Evolutionary conservation across 2,113 vertebrate species (phyloP), one percentile per base, ranked within the genome.

Genomic region (Laterallus jamaicensis): DNA sequence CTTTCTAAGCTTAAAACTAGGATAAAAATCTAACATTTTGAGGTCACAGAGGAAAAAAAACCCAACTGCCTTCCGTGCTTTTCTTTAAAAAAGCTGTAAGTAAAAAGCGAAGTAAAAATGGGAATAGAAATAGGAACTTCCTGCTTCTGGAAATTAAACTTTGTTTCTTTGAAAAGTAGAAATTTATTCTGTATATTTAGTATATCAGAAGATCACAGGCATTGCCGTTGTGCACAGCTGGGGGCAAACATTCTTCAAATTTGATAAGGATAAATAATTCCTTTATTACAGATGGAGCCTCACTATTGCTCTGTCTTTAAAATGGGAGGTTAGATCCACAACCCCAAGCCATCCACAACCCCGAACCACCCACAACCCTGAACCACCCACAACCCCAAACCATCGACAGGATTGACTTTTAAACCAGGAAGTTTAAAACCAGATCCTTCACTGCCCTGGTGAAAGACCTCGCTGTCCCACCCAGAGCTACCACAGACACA

Each of bases 21-120:
- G 90, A 56, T 93, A 83, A 92, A 94, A 96, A 69, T 59, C 24
- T 62, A 20, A 8, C 40, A 26, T 89, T 78, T 81, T 5, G 17
- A 82, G 76, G 71, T 59, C 80, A 47, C 4, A 17, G 28, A 32
- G n/a, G 5, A 56, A 73, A 60, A 93, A 73, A 15, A 54, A 8
- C 13, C 0, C 44, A 47, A 47, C 6, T 14, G 3, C 54, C 1
- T 1, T 67, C 21, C 2, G 0, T 47, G 60, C n/a, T 87, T 84
- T 70, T 77, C 56, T 62, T 86, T 49, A 32, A 63, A 70, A 62
- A 50, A 50, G 31, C 26, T 59, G 25, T 25, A 37, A 81, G 47
- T 78, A 16, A 89, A 77, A 82, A n/a, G n/a, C 29, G 25, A 89
- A 69, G 29, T 39, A 63, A 40, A 84, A 67, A 17, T 20, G 5